Evolutionary conservation across 1,140 invertebrate species (phyloP).

Genomic region (Phymorhynchus buccinoides): DNA sequence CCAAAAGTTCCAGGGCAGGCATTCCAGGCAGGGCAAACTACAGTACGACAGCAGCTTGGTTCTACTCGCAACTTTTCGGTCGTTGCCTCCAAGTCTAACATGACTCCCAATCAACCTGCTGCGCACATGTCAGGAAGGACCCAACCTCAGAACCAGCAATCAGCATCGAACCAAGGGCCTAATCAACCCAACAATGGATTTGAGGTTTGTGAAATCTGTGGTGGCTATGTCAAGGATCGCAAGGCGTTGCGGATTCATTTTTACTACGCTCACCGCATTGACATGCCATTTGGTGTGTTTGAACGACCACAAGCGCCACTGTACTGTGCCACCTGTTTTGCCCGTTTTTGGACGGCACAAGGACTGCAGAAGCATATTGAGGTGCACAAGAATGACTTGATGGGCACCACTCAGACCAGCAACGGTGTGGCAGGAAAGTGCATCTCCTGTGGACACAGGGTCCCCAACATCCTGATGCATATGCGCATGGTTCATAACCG

Average conservation of each 20-base stretch:
- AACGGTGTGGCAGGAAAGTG: conserved; percentile 53
- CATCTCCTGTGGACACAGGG: conserved; percentile 57
- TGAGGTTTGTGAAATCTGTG: conserved; percentile 72
- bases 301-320: conserved; percentile 60
- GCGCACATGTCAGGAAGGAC: not conserved
- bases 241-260: conserved; percentile 71
- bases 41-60: not conserved
- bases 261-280: conserved; percentile 69
- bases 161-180: conserved; percentile 19
- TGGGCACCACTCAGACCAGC: not conserved
- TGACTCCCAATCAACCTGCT: not conserved
- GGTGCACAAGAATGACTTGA: conserved; percentile 46
- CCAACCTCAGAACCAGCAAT: conserved; percentile 16
- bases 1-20: not conserved
- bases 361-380: conserved; percentile 65
- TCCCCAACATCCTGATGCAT: conserved; percentile 60
- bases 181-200: conserved; percentile 53
- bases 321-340: conserved; percentile 67
- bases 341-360: conserved; percentile 70
- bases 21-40: not conserved
- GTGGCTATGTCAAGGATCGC: conserved; percentile 70
- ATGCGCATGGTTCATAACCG: conserved; percentile 60
- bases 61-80: conserved; percentile 28
- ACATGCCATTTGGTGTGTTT: conserved; percentile 65
- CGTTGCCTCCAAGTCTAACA: conserved; percentile 14